Base-by-base conservation (phyloP, 2,888 invertebrate genomes). In the Metacarcinus magister region DNA sequence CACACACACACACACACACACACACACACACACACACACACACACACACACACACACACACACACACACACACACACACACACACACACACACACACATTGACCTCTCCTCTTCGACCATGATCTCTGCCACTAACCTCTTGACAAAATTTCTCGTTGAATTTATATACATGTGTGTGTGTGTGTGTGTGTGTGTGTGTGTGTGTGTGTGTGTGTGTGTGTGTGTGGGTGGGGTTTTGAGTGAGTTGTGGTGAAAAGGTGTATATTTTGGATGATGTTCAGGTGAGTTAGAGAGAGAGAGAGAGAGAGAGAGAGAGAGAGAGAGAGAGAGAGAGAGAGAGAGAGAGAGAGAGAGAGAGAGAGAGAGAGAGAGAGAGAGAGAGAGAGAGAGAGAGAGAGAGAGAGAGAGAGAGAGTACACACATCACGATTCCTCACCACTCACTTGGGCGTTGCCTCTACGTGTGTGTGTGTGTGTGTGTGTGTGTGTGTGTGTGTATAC, bases 11-110 rank as follows among this genome's bases (percentile, higher is more conserved):
- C 91, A 44, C 91, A 44, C 91, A 44, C 91, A 91, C 91, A 46
- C 91, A 92, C 91, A 46, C 91, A 39, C 90, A 32, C 90, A 16
- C 39, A 32, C 43, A 39, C 90, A 39, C 90, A 39, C 90, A 39
- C 90, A 90, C 90, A 90, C 90, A 90, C 90, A 90, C 90, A 39
- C 90, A 16, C 90, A 32, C 90, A 39, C 90, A 90, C 90, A 90
- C 90, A 39, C 43, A 39, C 90, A 90, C 90, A 3, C 89, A 90
- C 89, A 90, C 89, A 4, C 39, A 32, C 89, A 89, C 89, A 3
- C 89, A 90, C 89, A 90, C 89, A 4, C 89, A 32, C 89, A 10
- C 89, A 90, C 89, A 90, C 89, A 28, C 89, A 3, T 8, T 28
- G 32, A 39, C 39, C 39, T 39, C 19, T 39, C 89, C 39, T 8